Conservation (phyloP, 2,888 invertebrate genomes). For the Acrocera orbiculus region DNA sequence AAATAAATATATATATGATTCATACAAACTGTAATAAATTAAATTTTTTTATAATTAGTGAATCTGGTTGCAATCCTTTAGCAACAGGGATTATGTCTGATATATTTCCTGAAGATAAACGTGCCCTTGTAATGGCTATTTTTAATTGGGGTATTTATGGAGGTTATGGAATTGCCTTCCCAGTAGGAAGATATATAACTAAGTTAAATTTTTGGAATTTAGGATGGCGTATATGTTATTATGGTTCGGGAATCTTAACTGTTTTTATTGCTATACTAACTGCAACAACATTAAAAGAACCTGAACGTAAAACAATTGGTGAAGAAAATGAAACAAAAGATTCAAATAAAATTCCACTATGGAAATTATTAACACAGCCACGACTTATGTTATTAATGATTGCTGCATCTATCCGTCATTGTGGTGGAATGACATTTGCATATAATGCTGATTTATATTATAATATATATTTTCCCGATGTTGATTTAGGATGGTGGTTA, state of each 20-base stretch:
- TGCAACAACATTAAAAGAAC: constrained; percentile 57
- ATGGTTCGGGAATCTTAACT: constrained; percentile 60
- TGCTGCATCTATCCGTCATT: constrained; percentile 77
- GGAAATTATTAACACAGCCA: constrained; percentile 62
- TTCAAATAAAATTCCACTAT: constrained; percentile 42
- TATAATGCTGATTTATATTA: constrained; percentile 84
- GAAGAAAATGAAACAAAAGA: constrained; percentile 37
- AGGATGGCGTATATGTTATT: constrained; percentile 72
- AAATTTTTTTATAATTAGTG: constrained; percentile 33
- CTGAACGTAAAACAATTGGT: constrained; percentile 55
- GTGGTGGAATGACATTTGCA: constrained; percentile 79
- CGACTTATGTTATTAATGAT: constrained; percentile 61
- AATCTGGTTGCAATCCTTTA: constrained; percentile 73
- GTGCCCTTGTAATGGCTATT: constrained; percentile 77
- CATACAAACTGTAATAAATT: too few species aligned
- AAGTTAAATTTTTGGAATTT: constrained; percentile 52
- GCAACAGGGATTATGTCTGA: constrained; percentile 71
- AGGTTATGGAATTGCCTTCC: constrained; percentile 83
- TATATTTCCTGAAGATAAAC: constrained; percentile 59
- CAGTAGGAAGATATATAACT: constrained; percentile 74
- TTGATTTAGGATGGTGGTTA: constrained; percentile 79
- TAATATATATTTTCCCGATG: constrained; percentile 72
- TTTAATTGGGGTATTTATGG: constrained; percentile 95
- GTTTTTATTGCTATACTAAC: constrained; percentile 52
- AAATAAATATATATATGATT: neutral